Conservation (phyloP, 2,888 invertebrate species). For the Machimus atricapillus region DNA sequence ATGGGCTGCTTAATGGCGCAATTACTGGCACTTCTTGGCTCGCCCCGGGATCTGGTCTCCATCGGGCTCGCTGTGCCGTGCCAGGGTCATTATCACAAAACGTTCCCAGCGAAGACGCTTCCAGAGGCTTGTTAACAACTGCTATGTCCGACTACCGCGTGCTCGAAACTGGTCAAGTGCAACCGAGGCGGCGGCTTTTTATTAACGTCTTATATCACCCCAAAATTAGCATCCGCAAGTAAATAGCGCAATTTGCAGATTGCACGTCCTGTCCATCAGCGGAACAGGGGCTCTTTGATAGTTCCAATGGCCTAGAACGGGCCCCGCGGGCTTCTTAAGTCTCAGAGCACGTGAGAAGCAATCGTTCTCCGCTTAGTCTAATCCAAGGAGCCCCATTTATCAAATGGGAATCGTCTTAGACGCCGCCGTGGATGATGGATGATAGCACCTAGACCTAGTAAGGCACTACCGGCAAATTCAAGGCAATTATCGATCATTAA, state of each 20-base stretch:
- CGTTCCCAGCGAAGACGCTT: background rate
- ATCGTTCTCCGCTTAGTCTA: slow-evolving; percentile 26
- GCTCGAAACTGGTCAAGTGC: background rate
- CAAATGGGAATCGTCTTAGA: slow-evolving; percentile 17
- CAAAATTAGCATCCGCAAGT: background rate
- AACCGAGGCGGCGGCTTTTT: background rate
- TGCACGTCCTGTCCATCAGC: background rate
- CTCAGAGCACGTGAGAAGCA: background rate
- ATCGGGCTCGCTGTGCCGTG: background rate
- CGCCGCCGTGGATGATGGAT: slow-evolving; percentile 41
- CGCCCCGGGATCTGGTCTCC: slow-evolving; percentile 1
- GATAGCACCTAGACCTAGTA: slow-evolving; percentile 41
- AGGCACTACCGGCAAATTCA: slow-evolving; percentile 44
- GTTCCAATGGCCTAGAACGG: background rate
- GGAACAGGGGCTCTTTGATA: background rate
- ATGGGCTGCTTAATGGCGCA: slow-evolving; percentile 13
- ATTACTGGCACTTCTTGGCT: slow-evolving; percentile 30
- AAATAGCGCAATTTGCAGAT: slow-evolving; percentile 5
- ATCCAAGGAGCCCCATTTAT: slow-evolving; percentile 42
- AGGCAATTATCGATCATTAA: slow-evolving; percentile 47
- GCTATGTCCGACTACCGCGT: background rate
- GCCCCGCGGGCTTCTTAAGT: background rate
- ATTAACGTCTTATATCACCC: background rate
- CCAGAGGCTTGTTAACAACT: background rate
- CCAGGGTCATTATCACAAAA: slow-evolving; percentile 31